These are phyloP conservation scores for Pollenia griseotomentosa DNA, from an alignment of 2,888 invertebrate genomes.

Conservation along the genomic window DNA sequence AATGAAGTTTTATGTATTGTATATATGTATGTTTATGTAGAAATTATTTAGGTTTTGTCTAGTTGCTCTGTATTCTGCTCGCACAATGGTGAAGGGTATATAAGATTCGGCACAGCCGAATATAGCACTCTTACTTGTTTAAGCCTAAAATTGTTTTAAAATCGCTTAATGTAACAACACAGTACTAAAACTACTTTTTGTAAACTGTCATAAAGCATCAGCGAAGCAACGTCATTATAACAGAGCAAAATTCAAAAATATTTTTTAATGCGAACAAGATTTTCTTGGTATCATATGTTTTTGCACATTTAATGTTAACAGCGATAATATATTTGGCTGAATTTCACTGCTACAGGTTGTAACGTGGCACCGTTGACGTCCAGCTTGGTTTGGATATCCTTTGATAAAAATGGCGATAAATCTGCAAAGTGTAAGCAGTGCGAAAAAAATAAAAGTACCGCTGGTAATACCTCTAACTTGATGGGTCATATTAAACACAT, in stretches of 20 bases:
- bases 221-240: not conserved
- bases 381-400: slow-evolving; percentile 21
- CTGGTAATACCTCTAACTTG: slow-evolving; percentile 25
- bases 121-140: too few species aligned
- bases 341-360: slow-evolving; percentile 2
- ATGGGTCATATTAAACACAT: slow-evolving; percentile 30
- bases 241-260: not conserved
- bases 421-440: not conserved
- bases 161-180: slow-evolving; percentile 16
- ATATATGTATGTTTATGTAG: too few species aligned
- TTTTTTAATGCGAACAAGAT: too few species aligned
- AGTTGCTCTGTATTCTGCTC: too few species aligned
- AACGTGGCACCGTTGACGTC: not conserved
- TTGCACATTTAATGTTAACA: slow-evolving; percentile 1
- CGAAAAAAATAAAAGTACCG: slow-evolving; percentile 15
- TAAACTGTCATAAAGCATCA: not conserved
- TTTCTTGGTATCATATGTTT: too few species aligned
- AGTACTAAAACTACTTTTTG: slow-evolving; percentile 13
- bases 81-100: too few species aligned
- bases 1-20: too few species aligned
- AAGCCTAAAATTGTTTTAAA: not conserved
- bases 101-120: too few species aligned
- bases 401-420: not conserved
- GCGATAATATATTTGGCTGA: slow-evolving; percentile 2
- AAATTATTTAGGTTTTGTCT: too few species aligned